Conservation (phyloP, 2,113 vertebrate species). For the Aythya baeri region DNA sequence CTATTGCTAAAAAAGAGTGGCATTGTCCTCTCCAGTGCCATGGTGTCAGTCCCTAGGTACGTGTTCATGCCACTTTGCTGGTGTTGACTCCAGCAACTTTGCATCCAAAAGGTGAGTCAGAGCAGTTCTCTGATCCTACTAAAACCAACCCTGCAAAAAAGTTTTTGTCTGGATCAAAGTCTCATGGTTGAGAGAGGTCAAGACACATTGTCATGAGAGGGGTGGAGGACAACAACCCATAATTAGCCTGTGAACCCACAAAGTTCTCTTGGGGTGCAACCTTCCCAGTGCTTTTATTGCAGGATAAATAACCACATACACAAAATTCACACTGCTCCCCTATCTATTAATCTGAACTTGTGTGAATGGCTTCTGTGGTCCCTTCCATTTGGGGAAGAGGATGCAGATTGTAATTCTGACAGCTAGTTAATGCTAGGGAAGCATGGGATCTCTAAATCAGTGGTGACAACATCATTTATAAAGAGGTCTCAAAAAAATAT, state of each 20-base stretch:
- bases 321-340: neutral
- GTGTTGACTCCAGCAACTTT: neutral
- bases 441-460: neutral
- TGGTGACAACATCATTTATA: neutral
- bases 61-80: rapidly evolving
- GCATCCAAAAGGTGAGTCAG: neutral
- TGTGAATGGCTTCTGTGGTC: neutral
- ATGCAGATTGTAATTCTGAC: neutral
- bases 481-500: neutral
- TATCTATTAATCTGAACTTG: neutral
- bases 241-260: neutral
- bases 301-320: neutral
- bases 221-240: neutral
- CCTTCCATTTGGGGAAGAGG: neutral
- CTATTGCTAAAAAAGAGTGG: neutral
- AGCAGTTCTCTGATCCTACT: neutral
- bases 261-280: neutral
- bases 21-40: neutral
- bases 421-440: neutral
- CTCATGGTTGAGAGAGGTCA: neutral
- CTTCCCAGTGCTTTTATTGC: neutral
- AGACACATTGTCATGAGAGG: neutral
- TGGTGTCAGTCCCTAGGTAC: neutral
- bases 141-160: neutral
- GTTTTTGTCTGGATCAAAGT: conserved; percentile 22